phyloP scores from a whole-genome alignment of 2,797 vertebrate species.

The Vipera latastei region DNA sequence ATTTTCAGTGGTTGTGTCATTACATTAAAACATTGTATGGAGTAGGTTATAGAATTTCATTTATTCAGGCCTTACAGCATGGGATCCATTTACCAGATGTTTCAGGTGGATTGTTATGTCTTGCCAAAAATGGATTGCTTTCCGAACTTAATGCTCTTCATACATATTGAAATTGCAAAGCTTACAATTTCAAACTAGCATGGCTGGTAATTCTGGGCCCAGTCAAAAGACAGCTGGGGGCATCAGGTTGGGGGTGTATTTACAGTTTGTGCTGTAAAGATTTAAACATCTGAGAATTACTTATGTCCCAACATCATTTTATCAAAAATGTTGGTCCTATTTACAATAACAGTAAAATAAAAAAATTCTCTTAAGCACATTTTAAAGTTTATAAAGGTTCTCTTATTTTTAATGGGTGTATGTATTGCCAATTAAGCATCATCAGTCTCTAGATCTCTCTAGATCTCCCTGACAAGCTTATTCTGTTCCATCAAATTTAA shows the following conservation, averaged over 20 bases:
- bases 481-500: background rate
- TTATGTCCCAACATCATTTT: background rate
- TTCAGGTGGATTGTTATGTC: background rate
- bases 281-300: background rate
- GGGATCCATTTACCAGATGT: background rate
- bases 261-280: background rate
- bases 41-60: background rate
- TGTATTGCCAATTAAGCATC: background rate
- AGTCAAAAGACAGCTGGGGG: background rate
- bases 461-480: background rate
- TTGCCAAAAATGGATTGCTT: background rate
- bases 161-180: background rate
- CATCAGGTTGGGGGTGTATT: background rate
- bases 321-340: background rate
- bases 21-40: background rate
- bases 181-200: background rate
- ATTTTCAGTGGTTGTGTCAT: background rate
- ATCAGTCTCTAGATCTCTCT: background rate
- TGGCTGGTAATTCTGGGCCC: background rate
- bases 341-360: background rate
- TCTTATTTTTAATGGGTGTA: background rate
- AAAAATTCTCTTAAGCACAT: background rate
- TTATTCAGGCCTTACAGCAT: background rate
- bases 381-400: background rate
- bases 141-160: background rate